Evolutionary conservation across 2,113 vertebrate genomes (phyloP).

Genomic region (Okapia johnstoni): DNA sequence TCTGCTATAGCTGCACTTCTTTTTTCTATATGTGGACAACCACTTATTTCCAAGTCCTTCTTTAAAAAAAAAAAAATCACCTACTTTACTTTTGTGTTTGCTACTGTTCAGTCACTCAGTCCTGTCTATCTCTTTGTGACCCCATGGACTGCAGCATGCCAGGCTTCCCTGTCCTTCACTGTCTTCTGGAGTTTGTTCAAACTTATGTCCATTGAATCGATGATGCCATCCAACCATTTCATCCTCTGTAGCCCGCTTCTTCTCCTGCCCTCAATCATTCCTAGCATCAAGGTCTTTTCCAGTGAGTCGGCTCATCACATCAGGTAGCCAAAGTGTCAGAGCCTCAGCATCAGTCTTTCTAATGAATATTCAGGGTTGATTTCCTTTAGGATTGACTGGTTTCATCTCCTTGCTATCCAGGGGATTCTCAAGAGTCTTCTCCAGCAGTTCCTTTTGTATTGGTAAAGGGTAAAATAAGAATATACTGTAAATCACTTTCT

Average conservation of each 20-base stretch:
- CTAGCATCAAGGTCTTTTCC: not conserved
- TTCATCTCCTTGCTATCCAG: not conserved
- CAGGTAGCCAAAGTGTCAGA: not conserved
- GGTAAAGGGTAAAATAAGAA: not conserved
- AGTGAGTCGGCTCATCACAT: not conserved
- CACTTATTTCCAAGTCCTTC: not conserved
- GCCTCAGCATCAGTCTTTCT: not conserved
- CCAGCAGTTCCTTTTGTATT: constrained; percentile 26
- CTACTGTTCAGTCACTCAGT: not conserved
- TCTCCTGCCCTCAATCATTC: not conserved
- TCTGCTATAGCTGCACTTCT: not conserved
- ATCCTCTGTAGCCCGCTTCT: not conserved
- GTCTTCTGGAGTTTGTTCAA: not conserved
- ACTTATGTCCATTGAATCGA: not conserved
- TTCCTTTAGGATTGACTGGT: not conserved
- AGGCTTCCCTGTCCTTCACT: not conserved
- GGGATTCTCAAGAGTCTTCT: not conserved
- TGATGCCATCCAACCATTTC: not conserved
- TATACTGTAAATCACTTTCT: constrained; percentile 1
- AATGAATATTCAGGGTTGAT: not conserved
- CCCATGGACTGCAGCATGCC: not conserved
- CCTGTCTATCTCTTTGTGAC: not conserved
- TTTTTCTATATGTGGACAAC: not conserved
- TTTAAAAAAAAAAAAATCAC: not conserved
- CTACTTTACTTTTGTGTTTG: constrained; percentile 14